Evolutionary conservation across 2,797 vertebrate species (phyloP).

Genomic region (Cygnus olor): DNA sequence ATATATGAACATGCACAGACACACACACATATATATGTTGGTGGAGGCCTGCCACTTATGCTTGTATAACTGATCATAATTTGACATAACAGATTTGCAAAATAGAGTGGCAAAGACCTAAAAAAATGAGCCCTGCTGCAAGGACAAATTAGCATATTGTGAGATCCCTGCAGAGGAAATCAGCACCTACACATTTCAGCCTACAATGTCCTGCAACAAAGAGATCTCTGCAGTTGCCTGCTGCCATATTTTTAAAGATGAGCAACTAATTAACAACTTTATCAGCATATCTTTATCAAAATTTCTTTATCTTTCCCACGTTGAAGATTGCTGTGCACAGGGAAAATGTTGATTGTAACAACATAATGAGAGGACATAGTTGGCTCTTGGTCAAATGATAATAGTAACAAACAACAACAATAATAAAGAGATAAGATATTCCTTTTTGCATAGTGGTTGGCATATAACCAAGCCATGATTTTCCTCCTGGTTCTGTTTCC

Average conservation of each 20-base stretch:
- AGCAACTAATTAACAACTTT: slow-evolving; percentile 59
- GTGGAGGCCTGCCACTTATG: background rate
- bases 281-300: slow-evolving; percentile 57
- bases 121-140: slow-evolving; percentile 7
- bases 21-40: background rate
- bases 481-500: too few species aligned
- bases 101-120: background rate
- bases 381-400: background rate
- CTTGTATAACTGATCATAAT: background rate
- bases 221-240: background rate
- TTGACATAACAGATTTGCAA: background rate
- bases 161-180: slow-evolving; percentile 54
- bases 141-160: slow-evolving; percentile 54
- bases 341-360: slow-evolving; percentile 24
- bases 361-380: background rate
- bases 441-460: background rate
- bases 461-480: background rate
- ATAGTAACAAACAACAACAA: background rate
- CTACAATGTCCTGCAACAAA: slow-evolving; percentile 49
- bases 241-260: slow-evolving; percentile 41
- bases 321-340: background rate
- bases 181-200: background rate
- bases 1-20: background rate
- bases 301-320: background rate
- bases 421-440: background rate